Base-by-base conservation (phyloP, 2,113 vertebrate species). In the Anser brachyrhynchus region DNA sequence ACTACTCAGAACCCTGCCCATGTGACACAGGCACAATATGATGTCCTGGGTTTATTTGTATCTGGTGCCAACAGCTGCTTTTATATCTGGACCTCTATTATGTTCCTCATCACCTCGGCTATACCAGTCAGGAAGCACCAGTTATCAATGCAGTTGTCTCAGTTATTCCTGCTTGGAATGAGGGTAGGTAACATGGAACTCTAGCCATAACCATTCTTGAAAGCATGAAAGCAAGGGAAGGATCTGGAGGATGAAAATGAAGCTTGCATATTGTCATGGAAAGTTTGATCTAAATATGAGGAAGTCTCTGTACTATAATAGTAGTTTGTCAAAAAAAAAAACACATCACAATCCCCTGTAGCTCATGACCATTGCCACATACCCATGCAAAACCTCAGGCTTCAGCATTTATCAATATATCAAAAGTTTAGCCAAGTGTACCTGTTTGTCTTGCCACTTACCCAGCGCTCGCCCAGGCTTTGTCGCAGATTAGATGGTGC, bases 361-460 rank as follows among this genome's bases (percentile, higher is more conserved):
- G 80, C 90, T 94, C 86, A 54, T 94, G 92, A 92, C 80, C 94
- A 80, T 76, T 81, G 90, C 88, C 73, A 81, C 73, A 84, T 57
- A 92, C 25, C 94, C 73, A 67, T 72, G 39, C 82, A 94, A 93
- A 94, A 55, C 54, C 87, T 70, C 89, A 84, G 84, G 79, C 41
- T 94, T 72, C 88, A 72, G 80, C 86, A 72, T 87, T 73, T 90
- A 86, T 12, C 70, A 90, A 61, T 66, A 61, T 46, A 84, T 75
- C 43, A 64, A 79, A 93, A 86, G 73, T 62, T 64, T 22, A 80
- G 80, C 79, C 69, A 57, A 87, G 49, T 20, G 23, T 84, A 95
- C 86, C 80, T 92, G 76, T 84, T 93, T 92, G 39, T 92, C 69
- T 92, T 94, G 90, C 73, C 83, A 13, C 81, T 90, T 88, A 43